Conservation (phyloP, 2,797 vertebrate genomes). For the Lindbergichthys nudifrons region DNA sequence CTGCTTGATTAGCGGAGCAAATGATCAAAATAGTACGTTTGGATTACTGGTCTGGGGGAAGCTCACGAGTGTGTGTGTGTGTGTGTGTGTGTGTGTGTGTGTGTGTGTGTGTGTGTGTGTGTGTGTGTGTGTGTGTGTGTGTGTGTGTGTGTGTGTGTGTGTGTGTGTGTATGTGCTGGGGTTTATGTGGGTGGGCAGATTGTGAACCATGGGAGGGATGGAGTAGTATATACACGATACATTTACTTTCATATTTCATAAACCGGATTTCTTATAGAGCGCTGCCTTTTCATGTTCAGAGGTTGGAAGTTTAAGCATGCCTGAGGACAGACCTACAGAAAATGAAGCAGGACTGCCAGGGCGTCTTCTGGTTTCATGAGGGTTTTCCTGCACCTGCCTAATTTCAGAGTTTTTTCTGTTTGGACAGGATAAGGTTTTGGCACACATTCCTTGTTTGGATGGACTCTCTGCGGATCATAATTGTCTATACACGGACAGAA, state of each 20-base stretch:
- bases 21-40: too few species aligned
- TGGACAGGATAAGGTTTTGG: slow-evolving; percentile 61
- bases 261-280: slow-evolving; percentile 27
- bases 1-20: too few species aligned
- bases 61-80: slow-evolving; percentile 33
- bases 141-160: slow-evolving; percentile 35
- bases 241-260: slow-evolving; percentile 52
- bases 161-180: background rate
- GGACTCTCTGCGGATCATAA: slow-evolving; percentile 49
- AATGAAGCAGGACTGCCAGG: slow-evolving; percentile 11
- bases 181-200: slow-evolving; percentile 55
- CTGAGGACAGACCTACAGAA: background rate
- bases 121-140: slow-evolving; percentile 21
- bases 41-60: too few species aligned
- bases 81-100: slow-evolving; percentile 4
- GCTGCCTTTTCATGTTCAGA: slow-evolving; percentile 43
- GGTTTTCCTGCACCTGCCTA: slow-evolving; percentile 52
- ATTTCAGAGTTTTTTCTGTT: slow-evolving; percentile 42
- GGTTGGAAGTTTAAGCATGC: slow-evolving; percentile 53
- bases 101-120: slow-evolving; percentile 49
- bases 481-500: slow-evolving; percentile 31
- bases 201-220: slow-evolving; percentile 42
- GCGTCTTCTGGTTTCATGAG: slow-evolving; percentile 46
- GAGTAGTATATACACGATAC: slow-evolving; percentile 49
- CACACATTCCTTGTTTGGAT: slow-evolving; percentile 41